These are phyloP conservation scores for Zophobas atratus DNA, from an alignment of 1,140 invertebrate genomes.

Conservation along the genomic window DNA sequence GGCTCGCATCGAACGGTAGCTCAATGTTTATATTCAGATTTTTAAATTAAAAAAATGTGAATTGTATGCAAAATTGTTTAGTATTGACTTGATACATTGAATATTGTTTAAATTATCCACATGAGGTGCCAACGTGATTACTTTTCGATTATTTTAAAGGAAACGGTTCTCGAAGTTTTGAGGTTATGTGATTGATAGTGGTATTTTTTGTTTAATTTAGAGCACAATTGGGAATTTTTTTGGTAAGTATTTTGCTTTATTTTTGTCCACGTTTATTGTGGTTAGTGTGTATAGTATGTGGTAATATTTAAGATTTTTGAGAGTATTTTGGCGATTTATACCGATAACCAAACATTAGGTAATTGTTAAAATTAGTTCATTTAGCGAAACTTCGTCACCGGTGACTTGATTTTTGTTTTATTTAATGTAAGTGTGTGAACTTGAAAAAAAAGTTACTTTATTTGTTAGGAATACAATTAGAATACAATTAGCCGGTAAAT, in stretches of 20 bases:
- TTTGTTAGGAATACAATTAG: too few relatives aligned
- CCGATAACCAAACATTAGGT: too few relatives aligned
- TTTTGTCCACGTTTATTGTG: too few relatives aligned
- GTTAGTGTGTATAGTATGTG: too few relatives aligned
- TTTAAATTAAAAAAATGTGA: background rate
- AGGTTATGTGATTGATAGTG: background rate
- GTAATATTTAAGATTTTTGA: too few relatives aligned
- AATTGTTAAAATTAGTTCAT: too few relatives aligned
- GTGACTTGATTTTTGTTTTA: background rate
- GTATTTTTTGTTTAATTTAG: background rate
- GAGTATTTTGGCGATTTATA: too few relatives aligned
- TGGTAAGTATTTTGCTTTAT: background rate
- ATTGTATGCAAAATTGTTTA: conserved; percentile 8
- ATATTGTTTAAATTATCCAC: conserved; percentile 2
- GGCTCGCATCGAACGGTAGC: background rate
- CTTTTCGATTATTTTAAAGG: background rate
- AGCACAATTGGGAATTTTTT: conserved; percentile 7
- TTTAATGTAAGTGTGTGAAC: background rate
- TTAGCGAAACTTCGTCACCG: background rate
- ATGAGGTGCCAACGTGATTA: conserved; percentile 1
- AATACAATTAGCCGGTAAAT: too few relatives aligned
- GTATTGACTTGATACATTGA: background rate
- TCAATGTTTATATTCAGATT: background rate
- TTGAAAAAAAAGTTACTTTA: too few relatives aligned
- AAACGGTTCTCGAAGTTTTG: background rate